Evolutionary conservation across 2,797 vertebrate species (phyloP), one percentile per base, ranked within the genome.

Genomic region (Emys orbicularis): DNA sequence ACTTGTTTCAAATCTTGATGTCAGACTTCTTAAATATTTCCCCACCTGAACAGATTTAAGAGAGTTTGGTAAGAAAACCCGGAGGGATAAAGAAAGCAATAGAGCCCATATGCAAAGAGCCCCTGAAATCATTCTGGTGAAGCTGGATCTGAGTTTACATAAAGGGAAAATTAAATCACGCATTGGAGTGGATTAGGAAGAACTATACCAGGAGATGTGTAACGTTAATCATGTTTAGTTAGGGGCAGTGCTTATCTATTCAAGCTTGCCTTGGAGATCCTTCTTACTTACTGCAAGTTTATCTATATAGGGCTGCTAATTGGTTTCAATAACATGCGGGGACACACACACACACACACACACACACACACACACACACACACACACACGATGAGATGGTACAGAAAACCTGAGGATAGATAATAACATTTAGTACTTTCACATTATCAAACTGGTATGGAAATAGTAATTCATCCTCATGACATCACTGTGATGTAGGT

Each of bases 161-260:
- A 92, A 96, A 97, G 93, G 82, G 95, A 96, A 97, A 97, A 97
- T 98, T 94, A 97, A 96, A 98, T 96, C 96, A 98, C 96, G 96
- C 80, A 15, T 95, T 92, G 89, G 87, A 97, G 93, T 81, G 96
- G 97, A 97, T 97, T 97, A 95, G 95, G 95, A 96, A 97, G 95
- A 96, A 96, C 90, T 93, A 34, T 82, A 97, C 34, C 92, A 96
- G 95, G 88, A 97, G 96, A 97, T 90, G 96, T 92, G 92, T 94
- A 92, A 96, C 96, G 97, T 97, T 97, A 97, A 98, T 97, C 88
- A 94, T 1, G 72, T 96, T 97, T 91, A 91, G 86, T 59, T 92
- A 41, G 34, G 96, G 94, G 91, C 95, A 87, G 86, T 59, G 96
- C 86, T 97, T 96, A 97, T 96, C 96, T 96, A 41, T 83, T 97